Evolutionary conservation across 2,113 vertebrate species (phyloP), one percentile per base, ranked within the genome.

Genomic region (Colinus virginianus): DNA sequence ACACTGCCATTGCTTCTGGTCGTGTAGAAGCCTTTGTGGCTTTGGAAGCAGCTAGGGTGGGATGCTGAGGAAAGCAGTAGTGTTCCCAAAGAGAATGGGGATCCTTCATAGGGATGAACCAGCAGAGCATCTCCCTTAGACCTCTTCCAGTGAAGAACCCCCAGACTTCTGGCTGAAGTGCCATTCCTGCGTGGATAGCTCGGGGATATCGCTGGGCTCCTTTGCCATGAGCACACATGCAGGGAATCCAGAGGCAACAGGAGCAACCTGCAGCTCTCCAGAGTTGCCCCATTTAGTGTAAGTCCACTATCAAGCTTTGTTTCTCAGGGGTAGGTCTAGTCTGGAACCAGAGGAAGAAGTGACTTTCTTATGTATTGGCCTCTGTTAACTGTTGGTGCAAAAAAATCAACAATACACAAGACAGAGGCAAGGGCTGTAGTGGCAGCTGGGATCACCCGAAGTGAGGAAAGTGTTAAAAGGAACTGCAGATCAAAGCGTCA

Each of bases 1-100:
- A 30, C 1, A 0, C 40, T 42, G 9, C 9, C 36, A 9, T 7
- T 45, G 58, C 32, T 3, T 80, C 48, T 0, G 0, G 13, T 77
- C 48, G 1, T 51, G 74, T 53, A 3, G 7, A 36, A 9, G 51
- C 32, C 76, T 45, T 26, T 42, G 11, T 48, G 45, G 17, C 56
- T 53, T 83, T n/a, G 13, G 9, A 79, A 67, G 26, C 30, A 48
- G 3, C 7, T 1, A 17, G 69, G 43, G 49, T 32, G 25, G 71
- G 56, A 71, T n/a, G 72, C 75, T 67, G 71, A 76, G 71, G 75
- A 72, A 46, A 90, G 61, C 67, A 67, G 0, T 5, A 5, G 21
- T 6, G 14, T 53, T 59, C 23, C 78, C 55, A 53, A 2, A 48
- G 70, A 43, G 36, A 61, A 2, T 38, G 55, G 79, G 63, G 76